Conservation (phyloP, 2,797 vertebrate genomes). For the Sebastiscus tertius region DNA sequence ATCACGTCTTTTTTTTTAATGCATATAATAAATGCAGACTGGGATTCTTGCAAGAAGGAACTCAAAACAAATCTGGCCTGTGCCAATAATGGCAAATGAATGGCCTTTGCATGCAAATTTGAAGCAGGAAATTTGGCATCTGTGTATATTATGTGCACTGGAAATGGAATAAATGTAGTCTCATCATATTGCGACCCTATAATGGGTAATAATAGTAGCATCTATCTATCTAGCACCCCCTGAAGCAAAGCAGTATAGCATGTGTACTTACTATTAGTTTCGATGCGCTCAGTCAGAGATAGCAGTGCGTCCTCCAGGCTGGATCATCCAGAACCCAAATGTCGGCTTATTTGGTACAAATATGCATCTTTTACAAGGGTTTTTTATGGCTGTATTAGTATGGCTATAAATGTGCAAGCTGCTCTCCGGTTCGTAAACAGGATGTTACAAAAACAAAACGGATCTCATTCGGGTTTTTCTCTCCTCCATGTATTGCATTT, state of each 20-base stretch:
- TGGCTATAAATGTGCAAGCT: slow-evolving; percentile 63
- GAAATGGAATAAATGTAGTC: neutral
- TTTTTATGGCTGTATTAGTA: slow-evolving; percentile 62
- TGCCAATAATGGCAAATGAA: slow-evolving; percentile 14
- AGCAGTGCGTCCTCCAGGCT: slow-evolving; percentile 68
- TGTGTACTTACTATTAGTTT: slow-evolving; percentile 78
- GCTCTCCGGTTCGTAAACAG: slow-evolving; percentile 61
- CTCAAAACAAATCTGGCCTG: slow-evolving; percentile 51
- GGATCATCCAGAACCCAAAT: slow-evolving; percentile 56
- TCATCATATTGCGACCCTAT: neutral
- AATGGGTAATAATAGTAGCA: slow-evolving; percentile 39
- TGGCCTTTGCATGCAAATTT: slow-evolving; percentile 34
- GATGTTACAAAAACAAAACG: slow-evolving; percentile 29
- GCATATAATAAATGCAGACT: slow-evolving; percentile 1
- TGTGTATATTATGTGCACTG: neutral
- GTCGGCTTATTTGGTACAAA: slow-evolving; percentile 69
- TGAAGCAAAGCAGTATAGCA: slow-evolving; percentile 54
- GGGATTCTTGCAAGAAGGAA: slow-evolving; percentile 17
- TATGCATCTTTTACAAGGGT: slow-evolving; percentile 64
- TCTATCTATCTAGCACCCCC: slow-evolving; percentile 18
- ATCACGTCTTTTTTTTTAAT: neutral
- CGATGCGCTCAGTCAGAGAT: slow-evolving; percentile 60
- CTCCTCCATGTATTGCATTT: slow-evolving; percentile 37
- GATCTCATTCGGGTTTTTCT: slow-evolving; percentile 15
- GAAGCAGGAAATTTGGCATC: neutral